Evolutionary conservation across 2,113 vertebrate species (phyloP).

Genomic region (Pollachius pollachius): DNA sequence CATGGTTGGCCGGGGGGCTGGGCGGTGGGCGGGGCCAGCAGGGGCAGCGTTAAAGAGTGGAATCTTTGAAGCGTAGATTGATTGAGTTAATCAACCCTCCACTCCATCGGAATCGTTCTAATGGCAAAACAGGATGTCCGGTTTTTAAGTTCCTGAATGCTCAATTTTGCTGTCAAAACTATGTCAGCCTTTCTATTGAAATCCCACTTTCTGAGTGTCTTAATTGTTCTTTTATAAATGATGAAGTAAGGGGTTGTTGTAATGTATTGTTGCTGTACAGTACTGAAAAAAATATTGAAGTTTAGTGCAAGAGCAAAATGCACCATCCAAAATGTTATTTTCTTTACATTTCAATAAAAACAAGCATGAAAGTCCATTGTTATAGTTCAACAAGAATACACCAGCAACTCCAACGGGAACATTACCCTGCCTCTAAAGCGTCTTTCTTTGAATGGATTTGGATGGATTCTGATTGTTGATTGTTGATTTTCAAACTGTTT

Average conservation of each 20-base stretch:
- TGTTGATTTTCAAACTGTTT: not conserved
- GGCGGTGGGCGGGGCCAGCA: slow-evolving; percentile 52
- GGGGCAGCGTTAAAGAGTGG: slow-evolving; percentile 24
- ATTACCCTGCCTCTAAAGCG: not conserved
- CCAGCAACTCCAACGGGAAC: not conserved
- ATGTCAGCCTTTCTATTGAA: not conserved
- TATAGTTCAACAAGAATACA: not conserved
- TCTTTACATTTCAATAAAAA: no score
- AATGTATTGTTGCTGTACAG: no score
- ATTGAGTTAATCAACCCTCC: not conserved
- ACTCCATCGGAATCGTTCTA: not conserved
- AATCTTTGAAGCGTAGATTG: slow-evolving; percentile 1
- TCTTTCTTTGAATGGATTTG: not conserved
- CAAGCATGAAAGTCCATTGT: no score
- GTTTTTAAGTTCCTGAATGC: not conserved
- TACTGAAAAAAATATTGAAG: not conserved
- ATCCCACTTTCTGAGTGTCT: no score
- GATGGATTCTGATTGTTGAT: not conserved
- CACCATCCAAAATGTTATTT: no score
- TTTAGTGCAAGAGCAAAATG: not conserved
- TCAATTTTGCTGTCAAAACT: no score
- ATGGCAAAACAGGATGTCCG: not conserved
- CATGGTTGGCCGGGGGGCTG: slow-evolving; percentile 73
- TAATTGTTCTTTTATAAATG: no score
- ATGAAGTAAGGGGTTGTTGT: no score